Evolutionary conservation across 2,888 invertebrate species (phyloP).

Genomic region (Rhodophaea formosa): DNA sequence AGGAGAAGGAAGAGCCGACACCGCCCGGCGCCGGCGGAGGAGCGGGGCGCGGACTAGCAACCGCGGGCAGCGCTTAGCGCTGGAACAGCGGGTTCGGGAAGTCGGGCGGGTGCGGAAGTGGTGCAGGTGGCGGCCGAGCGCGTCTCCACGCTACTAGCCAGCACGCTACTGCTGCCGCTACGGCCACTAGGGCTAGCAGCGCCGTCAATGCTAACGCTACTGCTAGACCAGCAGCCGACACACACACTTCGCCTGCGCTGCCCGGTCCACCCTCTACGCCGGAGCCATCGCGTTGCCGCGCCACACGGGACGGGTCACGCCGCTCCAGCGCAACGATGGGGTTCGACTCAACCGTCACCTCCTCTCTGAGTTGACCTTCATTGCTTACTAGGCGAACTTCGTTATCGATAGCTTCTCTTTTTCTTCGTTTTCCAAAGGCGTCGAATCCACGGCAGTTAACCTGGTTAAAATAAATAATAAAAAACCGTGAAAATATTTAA

Average conservation of each 20-base stretch:
- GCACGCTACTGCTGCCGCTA: slow-evolving; percentile 96
- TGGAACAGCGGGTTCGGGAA: slow-evolving; percentile 95
- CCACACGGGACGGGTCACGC: slow-evolving; percentile 87
- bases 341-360: slow-evolving; percentile 95
- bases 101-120: slow-evolving; percentile 96
- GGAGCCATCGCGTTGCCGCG: slow-evolving; percentile 90
- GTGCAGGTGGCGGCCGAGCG: slow-evolving; percentile 92
- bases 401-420: slow-evolving; percentile 81
- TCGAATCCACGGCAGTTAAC: slow-evolving; percentile 95
- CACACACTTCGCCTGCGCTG: slow-evolving; percentile 87
- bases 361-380: slow-evolving; percentile 93
- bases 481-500: too few species aligned
- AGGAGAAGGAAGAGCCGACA: slow-evolving; percentile 72
- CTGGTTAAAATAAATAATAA: slow-evolving; percentile 54
- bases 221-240: slow-evolving; percentile 95
- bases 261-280: slow-evolving; percentile 84
- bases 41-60: slow-evolving; percentile 72
- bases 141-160: slow-evolving; percentile 97
- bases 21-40: slow-evolving; percentile 79
- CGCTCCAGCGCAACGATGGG: slow-evolving; percentile 94
- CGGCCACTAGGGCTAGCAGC: slow-evolving; percentile 93
- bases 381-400: slow-evolving; percentile 80
- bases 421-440: slow-evolving; percentile 91
- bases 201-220: slow-evolving; percentile 96
- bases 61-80: slow-evolving; percentile 54